phyloP scores from a whole-genome alignment of 92 coral and sea anemone species.

The Porites cylindrica region DNA sequence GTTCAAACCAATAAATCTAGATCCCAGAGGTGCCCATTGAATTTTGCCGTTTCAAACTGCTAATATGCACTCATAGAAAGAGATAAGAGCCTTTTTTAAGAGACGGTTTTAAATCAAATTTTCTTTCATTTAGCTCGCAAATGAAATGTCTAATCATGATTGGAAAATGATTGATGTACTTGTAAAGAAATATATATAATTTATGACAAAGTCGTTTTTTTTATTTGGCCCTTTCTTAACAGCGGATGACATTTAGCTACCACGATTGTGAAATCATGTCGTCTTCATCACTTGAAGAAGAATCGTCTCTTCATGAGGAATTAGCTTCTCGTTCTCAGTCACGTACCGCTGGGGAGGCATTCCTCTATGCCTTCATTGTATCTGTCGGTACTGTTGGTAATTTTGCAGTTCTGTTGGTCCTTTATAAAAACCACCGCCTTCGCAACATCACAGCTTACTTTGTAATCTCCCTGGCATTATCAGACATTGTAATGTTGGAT shows the following conservation, averaged over 20 bases:
- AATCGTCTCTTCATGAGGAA: constrained; percentile 25
- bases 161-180: too few species aligned
- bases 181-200: too few species aligned
- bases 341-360: constrained; percentile 23
- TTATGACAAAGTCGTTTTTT: too few species aligned
- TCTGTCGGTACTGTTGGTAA: constrained; percentile 57
- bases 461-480: constrained; percentile 65
- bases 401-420: constrained; percentile 63
- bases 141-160: too few species aligned
- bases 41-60: too few species aligned
- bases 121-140: too few species aligned
- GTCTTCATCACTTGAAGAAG: not conserved
- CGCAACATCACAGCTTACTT: constrained; percentile 73
- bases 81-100: too few species aligned
- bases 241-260: not conserved
- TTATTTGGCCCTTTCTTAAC: too few species aligned
- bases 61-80: too few species aligned
- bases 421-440: constrained; percentile 64
- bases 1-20: too few species aligned
- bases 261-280: constrained; percentile 10
- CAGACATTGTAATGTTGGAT: constrained; percentile 60
- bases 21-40: too few species aligned
- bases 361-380: constrained; percentile 47
- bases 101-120: too few species aligned
- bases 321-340: constrained; percentile 15